A percentile compares a stretch with the other conserved stretches of the same genome.
phyloP scores from a whole-genome alignment of 2,797 vertebrate species.

The Halcyon chelicuti region DNA sequence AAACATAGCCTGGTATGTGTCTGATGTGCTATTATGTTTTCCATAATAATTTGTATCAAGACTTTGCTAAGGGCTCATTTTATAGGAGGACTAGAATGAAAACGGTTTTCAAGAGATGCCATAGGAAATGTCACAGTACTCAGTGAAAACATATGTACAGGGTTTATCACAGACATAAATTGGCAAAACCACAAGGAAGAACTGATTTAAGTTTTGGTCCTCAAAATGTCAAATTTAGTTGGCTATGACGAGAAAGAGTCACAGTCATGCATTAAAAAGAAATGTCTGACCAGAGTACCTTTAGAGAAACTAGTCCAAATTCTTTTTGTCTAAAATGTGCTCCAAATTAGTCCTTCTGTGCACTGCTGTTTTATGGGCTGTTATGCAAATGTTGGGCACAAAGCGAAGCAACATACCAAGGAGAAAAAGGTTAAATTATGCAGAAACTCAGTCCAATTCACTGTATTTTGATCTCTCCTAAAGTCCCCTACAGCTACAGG shows the following conservation, averaged over 20 bases:
- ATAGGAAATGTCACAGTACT: slow-evolving; percentile 48
- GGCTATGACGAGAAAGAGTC: background rate
- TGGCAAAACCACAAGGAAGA: slow-evolving; percentile 41
- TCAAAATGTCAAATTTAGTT: slow-evolving; percentile 31
- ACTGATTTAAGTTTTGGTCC: slow-evolving; percentile 24
- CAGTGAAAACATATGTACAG: background rate
- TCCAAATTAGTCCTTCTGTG: background rate
- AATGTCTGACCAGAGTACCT: slow-evolving; percentile 4
- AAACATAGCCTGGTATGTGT: background rate
- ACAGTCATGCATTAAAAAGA: background rate
- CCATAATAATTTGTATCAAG: background rate
- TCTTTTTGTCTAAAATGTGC: background rate
- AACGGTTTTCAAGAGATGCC: slow-evolving; percentile 31
- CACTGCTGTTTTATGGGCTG: background rate
- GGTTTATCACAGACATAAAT: slow-evolving; percentile 33
- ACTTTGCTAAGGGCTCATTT: slow-evolving; percentile 20
- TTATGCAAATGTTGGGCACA: background rate
- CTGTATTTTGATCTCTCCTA: background rate
- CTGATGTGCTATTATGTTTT: background rate
- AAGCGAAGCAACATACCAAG: background rate
- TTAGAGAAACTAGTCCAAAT: slow-evolving; percentile 9
- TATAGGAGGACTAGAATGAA: slow-evolving; percentile 2
- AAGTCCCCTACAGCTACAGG: background rate
- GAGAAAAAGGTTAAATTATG: background rate
- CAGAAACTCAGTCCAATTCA: background rate